phyloP scores from a whole-genome alignment of 2,888 invertebrate genomes.

The Cryptosula pallasiana region DNA sequence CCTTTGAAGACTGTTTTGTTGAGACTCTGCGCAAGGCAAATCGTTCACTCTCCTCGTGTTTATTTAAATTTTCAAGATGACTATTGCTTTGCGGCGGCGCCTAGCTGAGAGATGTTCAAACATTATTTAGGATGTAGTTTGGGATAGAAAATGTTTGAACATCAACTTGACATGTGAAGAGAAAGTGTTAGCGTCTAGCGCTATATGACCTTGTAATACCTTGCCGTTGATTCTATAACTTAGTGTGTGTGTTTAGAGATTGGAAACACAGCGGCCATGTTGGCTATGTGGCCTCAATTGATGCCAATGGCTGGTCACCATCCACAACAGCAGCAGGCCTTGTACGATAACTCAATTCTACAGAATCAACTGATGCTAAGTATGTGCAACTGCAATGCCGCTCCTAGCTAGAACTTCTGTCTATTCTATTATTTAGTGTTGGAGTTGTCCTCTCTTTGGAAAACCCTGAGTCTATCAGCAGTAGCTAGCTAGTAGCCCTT shows the following conservation, averaged over 20 bases:
- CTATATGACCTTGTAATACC: too few species aligned
- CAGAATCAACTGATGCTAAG: constrained; percentile 22
- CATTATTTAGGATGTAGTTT: background rate
- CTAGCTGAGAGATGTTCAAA: background rate
- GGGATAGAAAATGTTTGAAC: background rate
- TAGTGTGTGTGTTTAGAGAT: background rate
- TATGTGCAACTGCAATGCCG: background rate
- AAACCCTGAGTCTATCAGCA: too few species aligned
- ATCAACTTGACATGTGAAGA: background rate
- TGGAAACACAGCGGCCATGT: constrained; percentile 12
- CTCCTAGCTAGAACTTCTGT: background rate
- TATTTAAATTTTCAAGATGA: background rate
- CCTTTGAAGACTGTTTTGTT: background rate
- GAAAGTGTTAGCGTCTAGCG: background rate
- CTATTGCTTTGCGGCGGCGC: background rate
- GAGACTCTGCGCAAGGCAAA: background rate
- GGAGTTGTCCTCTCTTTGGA: background rate
- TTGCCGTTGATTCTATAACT: too few species aligned
- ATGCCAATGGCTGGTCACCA: background rate
- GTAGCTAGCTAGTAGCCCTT: too few species aligned
- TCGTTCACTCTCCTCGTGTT: background rate
- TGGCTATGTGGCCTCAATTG: constrained; percentile 16
- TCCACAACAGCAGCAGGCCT: background rate
- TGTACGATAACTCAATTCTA: background rate
- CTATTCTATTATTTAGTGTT: background rate